These are phyloP conservation scores for Syrphus vitripennis DNA, from an alignment of 2,888 invertebrate genomes.

Conservation along the genomic window DNA sequence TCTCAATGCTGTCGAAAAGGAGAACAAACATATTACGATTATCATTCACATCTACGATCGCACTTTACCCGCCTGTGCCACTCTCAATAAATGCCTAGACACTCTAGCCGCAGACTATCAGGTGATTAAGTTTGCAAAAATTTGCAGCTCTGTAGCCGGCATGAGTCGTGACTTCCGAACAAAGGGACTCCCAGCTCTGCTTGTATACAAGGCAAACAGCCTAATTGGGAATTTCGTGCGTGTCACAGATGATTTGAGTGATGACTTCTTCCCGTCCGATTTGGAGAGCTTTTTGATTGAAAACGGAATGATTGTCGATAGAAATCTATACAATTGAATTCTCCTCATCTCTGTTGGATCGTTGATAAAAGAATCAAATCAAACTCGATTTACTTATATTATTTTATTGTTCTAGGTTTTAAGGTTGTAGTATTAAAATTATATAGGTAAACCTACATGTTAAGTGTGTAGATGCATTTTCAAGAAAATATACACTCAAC, in stretches of 20 bases:
- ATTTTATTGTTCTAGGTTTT: neutral
- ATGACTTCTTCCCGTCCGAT: slow-evolving; percentile 94
- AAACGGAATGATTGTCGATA: slow-evolving; percentile 90
- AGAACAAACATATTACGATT: slow-evolving; percentile 90
- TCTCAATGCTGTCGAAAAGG: slow-evolving; percentile 93
- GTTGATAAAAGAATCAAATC: slow-evolving; percentile 7
- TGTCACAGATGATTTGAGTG: slow-evolving; percentile 92
- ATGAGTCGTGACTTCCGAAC: slow-evolving; percentile 92
- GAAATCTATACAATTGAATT: slow-evolving; percentile 79
- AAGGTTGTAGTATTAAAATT: slow-evolving; percentile 50
- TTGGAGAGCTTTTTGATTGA: slow-evolving; percentile 95
- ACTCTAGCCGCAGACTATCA: slow-evolving; percentile 90
- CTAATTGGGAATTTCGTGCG: slow-evolving; percentile 96
- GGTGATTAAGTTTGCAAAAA: slow-evolving; percentile 93
- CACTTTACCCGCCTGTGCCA: slow-evolving; percentile 85
- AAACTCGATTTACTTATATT: slow-evolving; percentile 51
- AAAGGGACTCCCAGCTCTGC: slow-evolving; percentile 94
- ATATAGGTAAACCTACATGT: slow-evolving; percentile 23
- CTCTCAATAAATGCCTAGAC: slow-evolving; percentile 92
- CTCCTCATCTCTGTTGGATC: neutral
- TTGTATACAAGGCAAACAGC: slow-evolving; percentile 94
- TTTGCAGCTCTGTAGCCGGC: slow-evolving; percentile 90
- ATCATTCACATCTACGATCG: slow-evolving; percentile 95
- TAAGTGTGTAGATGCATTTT: slow-evolving; percentile 27
- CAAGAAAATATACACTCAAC: slow-evolving; percentile 54